phyloP scores from a whole-genome alignment of 1,140 invertebrate species.

The Listronotus bonariensis region DNA sequence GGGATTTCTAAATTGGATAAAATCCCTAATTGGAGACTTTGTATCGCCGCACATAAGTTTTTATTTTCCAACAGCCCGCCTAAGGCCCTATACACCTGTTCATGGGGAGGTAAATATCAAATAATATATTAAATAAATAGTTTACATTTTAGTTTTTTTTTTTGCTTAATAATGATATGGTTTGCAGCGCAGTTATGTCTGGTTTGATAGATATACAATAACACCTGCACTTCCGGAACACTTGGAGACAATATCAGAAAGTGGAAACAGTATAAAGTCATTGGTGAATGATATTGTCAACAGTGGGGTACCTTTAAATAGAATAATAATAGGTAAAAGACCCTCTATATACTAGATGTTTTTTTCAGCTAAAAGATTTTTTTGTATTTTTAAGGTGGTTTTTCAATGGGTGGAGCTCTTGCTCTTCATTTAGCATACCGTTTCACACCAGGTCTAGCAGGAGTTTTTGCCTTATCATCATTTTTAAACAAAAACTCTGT shows the following conservation, averaged over 20 bases:
- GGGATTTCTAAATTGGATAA: constrained; percentile 67
- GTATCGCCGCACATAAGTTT: constrained; percentile 67
- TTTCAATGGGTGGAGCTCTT: constrained; percentile 77
- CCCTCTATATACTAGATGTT: background rate
- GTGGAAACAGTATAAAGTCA: constrained; percentile 61
- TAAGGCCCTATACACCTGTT: constrained; percentile 67
- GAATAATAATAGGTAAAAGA: constrained; percentile 67
- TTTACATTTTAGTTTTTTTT: too few species aligned
- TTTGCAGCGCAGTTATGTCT: constrained; percentile 64
- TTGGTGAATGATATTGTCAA: constrained; percentile 68
- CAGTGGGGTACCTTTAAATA: constrained; percentile 64
- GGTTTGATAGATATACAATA: constrained; percentile 70
- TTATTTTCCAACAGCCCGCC: constrained; percentile 71
- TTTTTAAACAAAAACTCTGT: constrained; percentile 71
- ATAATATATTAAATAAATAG: too few species aligned
- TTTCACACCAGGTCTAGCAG: constrained; percentile 65
- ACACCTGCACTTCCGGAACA: constrained; percentile 64
- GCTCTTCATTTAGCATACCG: constrained; percentile 69
- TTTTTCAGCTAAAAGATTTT: background rate
- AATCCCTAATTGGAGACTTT: constrained; percentile 64
- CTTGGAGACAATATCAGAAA: constrained; percentile 62
- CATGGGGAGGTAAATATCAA: constrained; percentile 62
- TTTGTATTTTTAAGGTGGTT: constrained; percentile 62
- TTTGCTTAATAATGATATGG: constrained; percentile 10
- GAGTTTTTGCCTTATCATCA: constrained; percentile 71